Base-by-base conservation (phyloP, 2,113 vertebrate species). In the Opisthocomus hoazin region DNA sequence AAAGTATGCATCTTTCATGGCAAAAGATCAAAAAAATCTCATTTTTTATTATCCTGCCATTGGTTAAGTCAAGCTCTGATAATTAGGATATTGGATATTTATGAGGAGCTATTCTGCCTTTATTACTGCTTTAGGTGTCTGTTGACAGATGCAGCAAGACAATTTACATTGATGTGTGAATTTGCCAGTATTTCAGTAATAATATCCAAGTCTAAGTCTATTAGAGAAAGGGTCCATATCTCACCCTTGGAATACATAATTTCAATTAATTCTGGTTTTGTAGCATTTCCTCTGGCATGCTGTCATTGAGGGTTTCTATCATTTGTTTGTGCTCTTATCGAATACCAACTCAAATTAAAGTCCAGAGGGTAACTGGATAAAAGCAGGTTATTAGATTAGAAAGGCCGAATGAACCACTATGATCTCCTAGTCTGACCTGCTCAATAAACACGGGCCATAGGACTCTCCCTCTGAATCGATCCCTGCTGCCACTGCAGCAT, bases 21-120 rank as follows among this genome's bases (percentile, higher is more conserved):
- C 87, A 95, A 97, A 91, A 97, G 94, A 95, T 96, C 96, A 96
- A 92, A 95, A 91, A 93, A 94, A 84, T 74, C 93, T 93, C 58
- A 56, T 89, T 96, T 97, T 98, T 97, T 97, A 98, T 92, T 97
- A 97, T 88, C 87, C 92, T 90, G 87, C 95, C 94, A 97, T 97
- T 97, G 97, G 97, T 96, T 97, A 97, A 97, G 97, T 94, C 96
- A 96, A 97, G 96, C 96, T 97, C 97, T 96, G 96, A 97, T 98
- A 98, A 98, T 97, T 97, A 97, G 95, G 96, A 94, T 95, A 97
- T 77, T 84, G 96, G 96, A 97, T 97, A 97, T 98, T 98, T 98
- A 98, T 97, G 97, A 97, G 96, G 79, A 93, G 91, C 97, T 95
- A 93, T 96, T 97, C 97, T 96, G 95, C 93, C 86, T 98, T 98